Evolutionary conservation across 2,888 invertebrate genomes (phyloP).

Genomic region (Himalopsyche japonica): DNA sequence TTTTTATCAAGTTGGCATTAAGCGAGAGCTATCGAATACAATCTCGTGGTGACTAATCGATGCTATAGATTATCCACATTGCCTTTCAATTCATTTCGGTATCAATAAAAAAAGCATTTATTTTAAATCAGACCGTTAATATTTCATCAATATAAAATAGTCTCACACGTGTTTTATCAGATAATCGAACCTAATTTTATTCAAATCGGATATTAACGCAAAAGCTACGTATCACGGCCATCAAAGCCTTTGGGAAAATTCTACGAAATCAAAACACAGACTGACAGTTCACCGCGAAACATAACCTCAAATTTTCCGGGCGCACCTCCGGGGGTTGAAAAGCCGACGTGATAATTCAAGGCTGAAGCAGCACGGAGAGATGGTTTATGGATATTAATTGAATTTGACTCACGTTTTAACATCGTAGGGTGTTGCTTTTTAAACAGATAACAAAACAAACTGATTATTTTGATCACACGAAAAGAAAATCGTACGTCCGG

Average conservation of each 20-base stretch:
- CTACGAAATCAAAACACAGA: neutral
- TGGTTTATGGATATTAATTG: neutral
- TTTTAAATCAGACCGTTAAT: no score
- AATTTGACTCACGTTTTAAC: neutral
- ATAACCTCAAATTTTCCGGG: neutral
- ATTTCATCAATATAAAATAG: no score
- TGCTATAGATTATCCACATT: no score
- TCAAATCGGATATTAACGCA: neutral
- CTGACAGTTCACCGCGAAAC: neutral
- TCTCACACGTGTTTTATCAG: neutral
- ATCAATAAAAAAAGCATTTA: no score
- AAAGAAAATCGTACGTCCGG: neutral
- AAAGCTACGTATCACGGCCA: neutral
- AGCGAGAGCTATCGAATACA: no score
- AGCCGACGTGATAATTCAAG: neutral
- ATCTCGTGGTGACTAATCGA: no score
- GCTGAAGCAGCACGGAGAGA: neutral
- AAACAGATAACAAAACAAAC: neutral
- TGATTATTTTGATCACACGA: neutral
- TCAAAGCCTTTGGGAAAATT: neutral
- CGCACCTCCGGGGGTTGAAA: neutral
- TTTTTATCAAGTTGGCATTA: no score
- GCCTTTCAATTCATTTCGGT: no score
- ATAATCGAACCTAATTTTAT: neutral
- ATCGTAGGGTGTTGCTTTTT: neutral